Evolutionary conservation across 2,888 invertebrate genomes (phyloP).

Genomic region (Megaustenia siamemsis): DNA sequence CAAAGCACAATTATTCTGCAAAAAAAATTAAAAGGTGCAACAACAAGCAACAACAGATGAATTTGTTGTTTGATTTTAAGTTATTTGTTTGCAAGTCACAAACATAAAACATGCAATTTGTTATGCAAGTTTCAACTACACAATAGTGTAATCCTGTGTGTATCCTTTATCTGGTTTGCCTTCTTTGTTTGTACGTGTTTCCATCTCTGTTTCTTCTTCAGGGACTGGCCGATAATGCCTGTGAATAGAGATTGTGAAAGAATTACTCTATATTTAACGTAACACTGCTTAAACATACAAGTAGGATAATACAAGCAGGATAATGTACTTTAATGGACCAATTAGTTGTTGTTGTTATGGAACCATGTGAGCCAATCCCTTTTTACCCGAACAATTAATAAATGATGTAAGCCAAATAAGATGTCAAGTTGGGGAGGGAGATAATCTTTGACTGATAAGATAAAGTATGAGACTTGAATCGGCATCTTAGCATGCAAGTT

Average conservation of each 20-base stretch:
- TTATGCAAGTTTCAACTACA: constrained; percentile 51
- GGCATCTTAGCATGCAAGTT: no score
- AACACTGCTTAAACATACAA: no score
- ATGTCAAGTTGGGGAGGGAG: no score
- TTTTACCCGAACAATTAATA: no score
- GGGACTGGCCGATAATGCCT: constrained; percentile 70
- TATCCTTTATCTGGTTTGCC: constrained; percentile 68
- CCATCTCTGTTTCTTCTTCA: constrained; percentile 59
- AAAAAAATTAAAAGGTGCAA: neutral
- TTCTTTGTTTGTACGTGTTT: constrained; percentile 52
- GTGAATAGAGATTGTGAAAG: neutral
- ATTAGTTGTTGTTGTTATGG: no score
- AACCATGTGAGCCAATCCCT: no score
- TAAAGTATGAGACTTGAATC: no score
- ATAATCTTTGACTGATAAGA: no score
- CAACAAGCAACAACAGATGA: constrained; percentile 24
- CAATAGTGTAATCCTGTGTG: constrained; percentile 74
- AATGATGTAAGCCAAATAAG: no score
- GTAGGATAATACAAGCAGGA: no score
- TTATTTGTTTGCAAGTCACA: neutral
- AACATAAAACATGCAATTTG: constrained; percentile 9
- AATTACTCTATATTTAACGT: neutral
- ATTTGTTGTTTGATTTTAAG: neutral
- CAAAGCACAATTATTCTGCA: constrained; percentile 25
- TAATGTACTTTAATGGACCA: no score